A percentile compares a stretch with the other conserved stretches of the same genome.
Evolutionary conservation across 1,140 invertebrate genomes (phyloP).

Genomic region (Drosophila pandora): DNA sequence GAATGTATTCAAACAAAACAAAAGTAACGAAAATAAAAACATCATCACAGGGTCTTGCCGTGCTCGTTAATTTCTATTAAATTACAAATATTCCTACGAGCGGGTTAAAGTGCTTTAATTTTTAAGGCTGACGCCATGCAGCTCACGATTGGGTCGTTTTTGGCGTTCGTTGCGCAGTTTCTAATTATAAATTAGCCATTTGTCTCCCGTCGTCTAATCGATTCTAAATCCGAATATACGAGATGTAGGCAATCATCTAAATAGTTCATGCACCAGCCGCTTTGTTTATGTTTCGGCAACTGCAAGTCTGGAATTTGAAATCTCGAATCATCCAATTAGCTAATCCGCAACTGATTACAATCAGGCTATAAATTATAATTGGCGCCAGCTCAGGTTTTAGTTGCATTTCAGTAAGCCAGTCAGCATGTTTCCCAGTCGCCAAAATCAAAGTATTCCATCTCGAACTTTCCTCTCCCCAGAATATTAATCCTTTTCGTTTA

Average conservation of each 20-base stretch:
- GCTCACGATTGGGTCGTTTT: constrained; percentile 17
- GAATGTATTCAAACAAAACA: neutral
- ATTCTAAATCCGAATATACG: constrained; percentile 5
- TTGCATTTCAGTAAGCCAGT: constrained; percentile 35
- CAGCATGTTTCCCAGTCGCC: constrained; percentile 62
- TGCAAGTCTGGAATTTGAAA: constrained; percentile 47
- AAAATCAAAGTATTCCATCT: constrained; percentile 44
- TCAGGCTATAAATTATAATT: constrained; percentile 67
- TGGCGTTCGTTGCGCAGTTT: constrained; percentile 44
- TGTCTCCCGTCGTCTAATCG: constrained; percentile 14
- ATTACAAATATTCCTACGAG: constrained; percentile 46
- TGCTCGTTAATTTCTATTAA: constrained; percentile 55
- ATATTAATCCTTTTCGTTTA: constrained; percentile 1
- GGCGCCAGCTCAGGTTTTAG: constrained; percentile 40
- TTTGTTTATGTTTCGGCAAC: constrained; percentile 74
- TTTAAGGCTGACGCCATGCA: constrained; percentile 31
- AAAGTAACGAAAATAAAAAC: neutral
- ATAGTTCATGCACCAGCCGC: constrained; percentile 42
- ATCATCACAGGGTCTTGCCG: constrained; percentile 16
- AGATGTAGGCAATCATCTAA: constrained; percentile 25
- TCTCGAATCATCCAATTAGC: constrained; percentile 24
- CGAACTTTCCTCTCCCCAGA: neutral
- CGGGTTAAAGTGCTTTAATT: constrained; percentile 15
- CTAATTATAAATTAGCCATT: constrained; percentile 11
- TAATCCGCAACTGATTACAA: constrained; percentile 35